Evolutionary conservation across 2,113 vertebrate species (phyloP).

Genomic region (Macroglossus sobrinus): DNA sequence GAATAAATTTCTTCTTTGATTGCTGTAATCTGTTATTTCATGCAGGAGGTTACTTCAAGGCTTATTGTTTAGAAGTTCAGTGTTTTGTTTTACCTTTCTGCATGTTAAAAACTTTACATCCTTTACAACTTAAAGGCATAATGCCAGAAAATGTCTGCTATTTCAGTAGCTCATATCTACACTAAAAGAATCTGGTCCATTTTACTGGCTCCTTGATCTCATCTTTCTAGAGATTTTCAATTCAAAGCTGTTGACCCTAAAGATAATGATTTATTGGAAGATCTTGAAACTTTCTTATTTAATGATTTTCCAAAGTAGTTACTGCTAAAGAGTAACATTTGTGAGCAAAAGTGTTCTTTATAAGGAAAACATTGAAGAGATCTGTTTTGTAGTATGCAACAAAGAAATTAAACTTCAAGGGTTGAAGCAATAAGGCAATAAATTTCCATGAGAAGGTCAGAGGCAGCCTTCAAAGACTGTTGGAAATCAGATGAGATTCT

Average conservation of each 20-base stretch:
- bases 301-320: not conserved
- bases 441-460: not conserved
- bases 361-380: not conserved
- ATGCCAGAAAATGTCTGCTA: not conserved
- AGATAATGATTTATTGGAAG: not conserved
- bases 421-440: not conserved
- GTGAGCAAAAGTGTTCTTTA: not conserved
- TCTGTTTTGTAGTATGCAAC: not conserved
- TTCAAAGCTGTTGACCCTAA: not conserved
- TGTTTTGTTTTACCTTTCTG: not conserved
- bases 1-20: not conserved
- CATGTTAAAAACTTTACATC: not conserved
- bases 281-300: not conserved
- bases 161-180: not conserved
- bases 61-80: not conserved
- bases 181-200: not conserved
- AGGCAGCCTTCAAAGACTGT: not conserved
- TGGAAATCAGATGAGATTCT: not conserved
- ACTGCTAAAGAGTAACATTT: not conserved
- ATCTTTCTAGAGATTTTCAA: slow-evolving; percentile 31
- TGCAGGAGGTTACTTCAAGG: not conserved
- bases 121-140: not conserved
- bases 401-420: not conserved
- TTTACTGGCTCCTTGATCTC: not conserved
- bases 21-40: not conserved